Conservation (phyloP, 2,888 invertebrate genomes). For the Junonia oenone region DNA sequence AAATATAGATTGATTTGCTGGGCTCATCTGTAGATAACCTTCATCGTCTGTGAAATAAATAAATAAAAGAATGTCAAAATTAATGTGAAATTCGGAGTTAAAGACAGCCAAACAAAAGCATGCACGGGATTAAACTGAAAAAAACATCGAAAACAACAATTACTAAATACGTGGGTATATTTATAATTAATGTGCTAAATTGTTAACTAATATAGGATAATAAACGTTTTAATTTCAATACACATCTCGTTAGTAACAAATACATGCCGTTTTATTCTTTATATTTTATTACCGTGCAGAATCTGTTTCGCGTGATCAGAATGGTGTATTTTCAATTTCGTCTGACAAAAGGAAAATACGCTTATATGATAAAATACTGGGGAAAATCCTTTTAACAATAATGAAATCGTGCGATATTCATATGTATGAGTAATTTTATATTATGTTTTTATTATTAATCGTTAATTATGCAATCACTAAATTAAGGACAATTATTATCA, state of each 20-base stretch:
- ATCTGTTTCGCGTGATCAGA: slow-evolving; percentile 41
- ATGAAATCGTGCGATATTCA: not conserved
- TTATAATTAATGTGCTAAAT: not conserved
- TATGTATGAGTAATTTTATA: too few relatives aligned
- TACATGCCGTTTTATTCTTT: slow-evolving; percentile 27
- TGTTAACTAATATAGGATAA: not conserved
- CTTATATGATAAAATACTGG: slow-evolving; percentile 17
- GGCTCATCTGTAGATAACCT: slow-evolving; percentile 83
- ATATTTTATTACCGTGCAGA: slow-evolving; percentile 43
- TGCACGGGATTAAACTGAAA: not conserved
- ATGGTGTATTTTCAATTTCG: slow-evolving; percentile 50
- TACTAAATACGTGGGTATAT: not conserved
- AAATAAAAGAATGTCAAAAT: not conserved
- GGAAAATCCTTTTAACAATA: slow-evolving; percentile 4
- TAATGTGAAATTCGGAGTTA: not conserved
- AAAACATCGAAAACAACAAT: too few relatives aligned
- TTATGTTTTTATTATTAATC: too few relatives aligned
- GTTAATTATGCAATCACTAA: not conserved
- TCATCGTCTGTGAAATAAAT: slow-evolving; percentile 60
- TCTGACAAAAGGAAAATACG: slow-evolving; percentile 52
- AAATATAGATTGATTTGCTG: slow-evolving; percentile 67
- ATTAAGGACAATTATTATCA: too few relatives aligned
- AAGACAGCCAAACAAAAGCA: not conserved
- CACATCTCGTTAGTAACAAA: slow-evolving; percentile 27
- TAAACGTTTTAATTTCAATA: not conserved